Evolutionary conservation across 2,113 vertebrate genomes (phyloP), one percentile per base, ranked within the genome.

Genomic region (Xiphophorus hellerii): DNA sequence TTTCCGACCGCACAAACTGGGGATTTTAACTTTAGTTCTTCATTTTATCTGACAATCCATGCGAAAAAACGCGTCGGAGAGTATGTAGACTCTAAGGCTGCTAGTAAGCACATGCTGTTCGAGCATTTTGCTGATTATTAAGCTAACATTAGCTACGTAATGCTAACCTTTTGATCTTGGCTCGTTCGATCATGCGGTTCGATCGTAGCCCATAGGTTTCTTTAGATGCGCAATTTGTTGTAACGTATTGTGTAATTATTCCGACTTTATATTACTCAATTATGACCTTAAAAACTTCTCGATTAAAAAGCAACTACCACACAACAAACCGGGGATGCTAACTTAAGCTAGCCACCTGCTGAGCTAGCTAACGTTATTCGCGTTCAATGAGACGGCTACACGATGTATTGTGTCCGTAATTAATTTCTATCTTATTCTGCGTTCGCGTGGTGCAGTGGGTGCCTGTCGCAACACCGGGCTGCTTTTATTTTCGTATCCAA

Each of bases 131-230:
- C 60, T 84, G 72, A 78, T 86, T 74, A 74, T 48, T 65, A 62
- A 81, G 88, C 89, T 92, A 91, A 78, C n/a, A 67, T 37, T 82
- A 88, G 87, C 89, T 28, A 37, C 63, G 42, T 0, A 10, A 84
- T 88, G 90, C 91, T 90, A 92, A 84, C 82, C 71, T 60, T 78
- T 87, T 83, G 78, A 89, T 78, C 69, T 86, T 89, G 87, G 82
- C 7, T 77, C 27, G 62, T 35, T 54, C 70, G 77, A 66, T 74
- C 30, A 9, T 71, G 76, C 29, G 51, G 77, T 33, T 81, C 17
- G 22, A 12, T 60, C 66, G 48, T 69, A 64, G 65, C 65, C 31
- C 61, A 3, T 28, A 25, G 27, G 42, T 27, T 66, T 28, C 22
- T 25, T 51, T 60, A 4, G 66, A 27, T 39, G 72, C 84, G 84